A percentile compares a stretch with the other conserved stretches of the same genome.
Evolutionary conservation across 2,888 invertebrate genomes (phyloP).

Genomic region (Neoscelio sp.): DNA sequence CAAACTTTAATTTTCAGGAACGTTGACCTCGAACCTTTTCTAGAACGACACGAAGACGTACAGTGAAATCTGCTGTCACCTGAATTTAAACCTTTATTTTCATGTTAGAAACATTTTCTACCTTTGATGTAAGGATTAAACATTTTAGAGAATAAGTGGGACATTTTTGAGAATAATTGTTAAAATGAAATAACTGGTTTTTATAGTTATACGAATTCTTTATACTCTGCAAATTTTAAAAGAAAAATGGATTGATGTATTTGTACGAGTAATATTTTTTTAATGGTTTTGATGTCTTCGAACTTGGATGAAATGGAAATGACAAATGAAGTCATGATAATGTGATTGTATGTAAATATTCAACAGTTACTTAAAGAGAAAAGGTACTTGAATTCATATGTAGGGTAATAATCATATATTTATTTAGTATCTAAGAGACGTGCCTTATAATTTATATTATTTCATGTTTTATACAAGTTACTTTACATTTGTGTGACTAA

Average conservation of each 20-base stretch:
- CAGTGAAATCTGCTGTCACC: slow-evolving; percentile 72
- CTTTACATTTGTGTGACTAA: slow-evolving; percentile 52
- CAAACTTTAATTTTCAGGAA: slow-evolving; percentile 29
- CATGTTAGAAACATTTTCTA: no score
- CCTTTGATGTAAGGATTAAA: no score
- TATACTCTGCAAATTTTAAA: no score
- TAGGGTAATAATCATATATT: slow-evolving; percentile 45
- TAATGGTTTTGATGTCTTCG: slow-evolving; percentile 20
- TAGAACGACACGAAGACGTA: slow-evolving; percentile 73
- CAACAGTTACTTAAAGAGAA: slow-evolving; percentile 1
- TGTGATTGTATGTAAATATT: slow-evolving; percentile 36
- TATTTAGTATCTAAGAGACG: slow-evolving; percentile 28
- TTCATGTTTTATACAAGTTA: slow-evolving; percentile 49
- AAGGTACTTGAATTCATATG: slow-evolving; percentile 26
- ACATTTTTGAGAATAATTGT: no score
- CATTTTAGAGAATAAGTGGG: no score
- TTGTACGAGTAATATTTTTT: no score
- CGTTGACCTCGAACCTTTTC: slow-evolving; percentile 72
- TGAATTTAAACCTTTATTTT: no score
- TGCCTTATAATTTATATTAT: slow-evolving; percentile 57
- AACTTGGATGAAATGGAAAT: not conserved
- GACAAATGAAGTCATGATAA: not conserved
- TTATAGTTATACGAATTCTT: no score
- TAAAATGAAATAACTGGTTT: no score
- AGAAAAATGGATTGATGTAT: no score